A percentile compares a stretch with the other conserved stretches of the same genome.
Conservation (phyloP, 1,140 invertebrate species). For the Physella acuta region DNA sequence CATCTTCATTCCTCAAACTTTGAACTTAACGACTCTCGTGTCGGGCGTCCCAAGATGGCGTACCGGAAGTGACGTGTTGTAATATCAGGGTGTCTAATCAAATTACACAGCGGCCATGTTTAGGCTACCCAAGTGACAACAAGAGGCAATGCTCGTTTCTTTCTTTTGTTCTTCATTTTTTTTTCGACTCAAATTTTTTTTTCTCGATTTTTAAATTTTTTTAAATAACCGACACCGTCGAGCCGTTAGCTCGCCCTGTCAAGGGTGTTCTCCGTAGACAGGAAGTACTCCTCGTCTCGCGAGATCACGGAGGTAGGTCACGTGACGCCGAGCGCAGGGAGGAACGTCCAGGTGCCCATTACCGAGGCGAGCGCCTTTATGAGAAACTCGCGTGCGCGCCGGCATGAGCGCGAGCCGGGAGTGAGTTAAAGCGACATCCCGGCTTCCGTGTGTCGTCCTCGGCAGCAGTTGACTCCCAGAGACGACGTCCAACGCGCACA, state of each 20-base stretch:
- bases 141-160: not conserved
- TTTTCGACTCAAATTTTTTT: not conserved
- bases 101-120: not conserved
- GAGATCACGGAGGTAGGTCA: conserved; percentile 25
- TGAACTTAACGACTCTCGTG: no score
- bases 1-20: no score
- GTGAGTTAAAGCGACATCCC: conserved; percentile 24
- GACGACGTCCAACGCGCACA: not conserved
- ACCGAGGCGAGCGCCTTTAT: conserved; percentile 19
- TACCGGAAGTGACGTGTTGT: conserved; percentile 4
- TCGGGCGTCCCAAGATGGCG: no score
- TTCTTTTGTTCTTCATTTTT: not conserved
- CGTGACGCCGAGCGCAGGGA: conserved; percentile 18
- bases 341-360: conserved; percentile 19
- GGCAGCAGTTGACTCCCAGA: conserved; percentile 16
- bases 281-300: conserved; percentile 17
- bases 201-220: not conserved
- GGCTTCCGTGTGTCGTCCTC: conserved; percentile 17
- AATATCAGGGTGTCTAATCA: conserved; percentile 2
- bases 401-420: conserved; percentile 9
- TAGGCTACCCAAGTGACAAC: not conserved
- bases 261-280: not conserved
- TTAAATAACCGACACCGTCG: not conserved
- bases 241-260: conserved; percentile 10
- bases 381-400: conserved; percentile 11